Evolutionary conservation across 1,140 invertebrate species (phyloP).

Genomic region (Musca domestica): DNA sequence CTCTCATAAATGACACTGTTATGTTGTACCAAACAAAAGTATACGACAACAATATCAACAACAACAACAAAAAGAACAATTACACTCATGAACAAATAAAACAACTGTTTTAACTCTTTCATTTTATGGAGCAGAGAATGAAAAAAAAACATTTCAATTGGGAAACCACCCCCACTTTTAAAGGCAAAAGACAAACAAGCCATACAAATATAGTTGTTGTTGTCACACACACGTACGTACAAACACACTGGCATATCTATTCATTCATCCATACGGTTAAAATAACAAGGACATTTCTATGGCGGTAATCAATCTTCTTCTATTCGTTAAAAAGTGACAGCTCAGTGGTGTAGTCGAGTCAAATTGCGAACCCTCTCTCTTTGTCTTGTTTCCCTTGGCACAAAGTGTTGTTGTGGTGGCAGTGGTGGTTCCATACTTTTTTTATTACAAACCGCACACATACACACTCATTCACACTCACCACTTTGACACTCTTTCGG

Average conservation of each 20-base stretch:
- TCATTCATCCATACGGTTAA: constrained; percentile 27
- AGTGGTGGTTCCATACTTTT: background rate
- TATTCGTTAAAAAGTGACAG: constrained; percentile 51
- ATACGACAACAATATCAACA: constrained; percentile 2
- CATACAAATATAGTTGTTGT: background rate
- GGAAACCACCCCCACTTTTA: constrained; percentile 26
- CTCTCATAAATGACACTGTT: background rate
- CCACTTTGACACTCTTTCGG: background rate
- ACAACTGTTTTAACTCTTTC: constrained; percentile 23
- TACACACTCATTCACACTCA: background rate
- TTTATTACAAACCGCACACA: too few species aligned
- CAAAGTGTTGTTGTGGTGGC: background rate
- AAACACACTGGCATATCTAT: constrained; percentile 22
- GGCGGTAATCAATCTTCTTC: constrained; percentile 55
- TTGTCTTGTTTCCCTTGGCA: background rate
- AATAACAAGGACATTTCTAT: constrained; percentile 39
- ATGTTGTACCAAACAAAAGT: background rate
- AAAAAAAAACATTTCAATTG: constrained; percentile 43
- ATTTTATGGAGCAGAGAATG: background rate
- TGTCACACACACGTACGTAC: background rate
- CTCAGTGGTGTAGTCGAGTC: constrained; percentile 51
- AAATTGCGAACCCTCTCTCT: constrained; percentile 43
- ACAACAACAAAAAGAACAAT: constrained; percentile 1
- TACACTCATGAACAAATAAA: constrained; percentile 19
- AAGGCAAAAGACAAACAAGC: constrained; percentile 9